Evolutionary conservation across 2,888 invertebrate species (phyloP).

Genomic region (Zygothrica quintamaculata): DNA sequence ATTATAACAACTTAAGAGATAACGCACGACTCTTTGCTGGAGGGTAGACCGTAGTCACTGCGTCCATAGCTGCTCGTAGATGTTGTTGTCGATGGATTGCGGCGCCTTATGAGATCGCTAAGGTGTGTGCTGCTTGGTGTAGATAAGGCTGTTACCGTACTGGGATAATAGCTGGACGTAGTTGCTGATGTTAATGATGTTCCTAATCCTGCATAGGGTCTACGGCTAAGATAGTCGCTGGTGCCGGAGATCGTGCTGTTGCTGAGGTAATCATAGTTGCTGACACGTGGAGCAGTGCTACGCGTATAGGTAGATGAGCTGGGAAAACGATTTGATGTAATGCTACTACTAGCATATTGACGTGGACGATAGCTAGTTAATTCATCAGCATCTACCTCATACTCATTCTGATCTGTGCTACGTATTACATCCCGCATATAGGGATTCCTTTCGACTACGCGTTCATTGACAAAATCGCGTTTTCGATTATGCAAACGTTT

Average conservation of each 20-base stretch:
- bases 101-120: constrained; percentile 79
- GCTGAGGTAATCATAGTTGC: constrained; percentile 64
- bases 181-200: constrained; percentile 11
- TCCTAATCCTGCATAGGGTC: constrained; percentile 46
- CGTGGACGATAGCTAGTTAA: constrained; percentile 76
- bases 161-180: constrained; percentile 49
- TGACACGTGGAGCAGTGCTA: constrained; percentile 36
- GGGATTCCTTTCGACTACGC: constrained; percentile 83
- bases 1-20: constrained; percentile 77
- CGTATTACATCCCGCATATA: constrained; percentile 82
- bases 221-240: constrained; percentile 46
- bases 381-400: constrained; percentile 64
- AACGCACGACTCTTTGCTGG: constrained; percentile 83
- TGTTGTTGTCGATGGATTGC: constrained; percentile 72
- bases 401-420: constrained; percentile 51
- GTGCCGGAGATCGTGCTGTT: constrained; percentile 34
- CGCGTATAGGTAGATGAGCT: constrained; percentile 58
- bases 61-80: constrained; percentile 46
- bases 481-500: constrained; percentile 83
- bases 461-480: constrained; percentile 84
- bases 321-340: constrained; percentile 74
- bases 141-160: constrained; percentile 24
- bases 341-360: constrained; percentile 55
- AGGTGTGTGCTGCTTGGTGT: constrained; percentile 67
- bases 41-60: constrained; percentile 60